Evolutionary conservation across 2,113 vertebrate species (phyloP).

Genomic region (Macrotus californicus): DNA sequence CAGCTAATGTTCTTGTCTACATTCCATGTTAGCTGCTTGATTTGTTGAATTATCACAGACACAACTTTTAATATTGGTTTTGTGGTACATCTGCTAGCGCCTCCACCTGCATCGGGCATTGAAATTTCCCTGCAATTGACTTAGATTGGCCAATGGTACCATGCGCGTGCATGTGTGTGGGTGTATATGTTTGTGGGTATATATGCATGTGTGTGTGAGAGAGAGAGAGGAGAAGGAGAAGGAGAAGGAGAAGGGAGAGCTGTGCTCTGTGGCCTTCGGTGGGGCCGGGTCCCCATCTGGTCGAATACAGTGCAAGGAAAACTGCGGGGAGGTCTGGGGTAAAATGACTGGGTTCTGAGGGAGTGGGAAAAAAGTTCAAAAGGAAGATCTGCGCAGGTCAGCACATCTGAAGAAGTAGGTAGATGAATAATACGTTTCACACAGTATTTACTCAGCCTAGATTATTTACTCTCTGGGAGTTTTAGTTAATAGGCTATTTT

Average conservation of each 20-base stretch:
- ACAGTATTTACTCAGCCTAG: background rate
- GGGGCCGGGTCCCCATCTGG: background rate
- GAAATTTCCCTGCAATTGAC: background rate
- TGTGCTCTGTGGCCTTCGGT: background rate
- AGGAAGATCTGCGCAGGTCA: background rate
- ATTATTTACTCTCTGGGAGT: background rate
- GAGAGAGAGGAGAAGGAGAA: background rate
- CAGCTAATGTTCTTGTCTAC: background rate
- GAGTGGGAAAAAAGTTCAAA: background rate
- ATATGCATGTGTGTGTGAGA: too few relatives aligned
- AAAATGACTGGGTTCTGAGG: background rate
- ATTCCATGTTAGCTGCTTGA: too few relatives aligned
- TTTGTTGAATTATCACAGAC: background rate
- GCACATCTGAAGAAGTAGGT: background rate
- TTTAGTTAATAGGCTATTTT: background rate
- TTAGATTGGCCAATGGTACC: background rate
- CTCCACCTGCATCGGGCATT: accelerated
- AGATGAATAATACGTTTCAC: background rate
- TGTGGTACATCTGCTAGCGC: background rate
- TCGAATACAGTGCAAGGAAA: background rate
- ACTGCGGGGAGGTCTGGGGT: too few relatives aligned
- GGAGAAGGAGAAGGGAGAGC: background rate
- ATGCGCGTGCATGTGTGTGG: too few relatives aligned
- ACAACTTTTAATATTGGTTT: background rate
- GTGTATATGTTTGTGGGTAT: background rate